Evolutionary conservation across 2,113 vertebrate species (phyloP), one percentile per base, ranked within the genome.

Genomic region (Aphyosemion australe): DNA sequence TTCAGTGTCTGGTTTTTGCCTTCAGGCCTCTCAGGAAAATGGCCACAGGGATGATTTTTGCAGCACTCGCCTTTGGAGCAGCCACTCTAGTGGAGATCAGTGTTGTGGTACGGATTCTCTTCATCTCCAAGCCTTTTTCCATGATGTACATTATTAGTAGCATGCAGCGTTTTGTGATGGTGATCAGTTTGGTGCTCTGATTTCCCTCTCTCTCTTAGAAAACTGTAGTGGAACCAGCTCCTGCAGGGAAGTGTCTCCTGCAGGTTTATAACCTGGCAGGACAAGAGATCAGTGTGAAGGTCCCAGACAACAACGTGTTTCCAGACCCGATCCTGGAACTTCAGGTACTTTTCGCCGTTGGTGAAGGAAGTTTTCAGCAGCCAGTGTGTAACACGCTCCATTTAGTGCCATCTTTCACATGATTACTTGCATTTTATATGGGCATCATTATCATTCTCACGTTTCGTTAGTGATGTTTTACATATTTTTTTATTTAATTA

Each of bases 1-100:
- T 13, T 13, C 11, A 2, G 5, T 13, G 31, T 48, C n/a, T 19
- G 8, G 41, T 26, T 9, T 6, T 56, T 74, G 59, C 26, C 74
- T 69, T 64, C 79, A 99, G 97, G 63, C 95, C 97, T 50, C 90
- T 99, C 31, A 95, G 86, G 76, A 97, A 96, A 91, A 98, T 98
- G 95, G 92, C 94, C 46, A 31, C 82, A 5, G 97, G 97, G 58
- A 98, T 99, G 97, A 83, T 98, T 69, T 90, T 99, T 70, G 97
- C 95, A 15, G 94, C 94, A 4, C 14, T 98, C 82, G 95, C 97
- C 0, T 99, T 99, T 52, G 93, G 86, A 76, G 91, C 94, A 45
- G 97, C 97, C 64, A 92, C 96, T 2, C 1, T 94, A 56, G 92
- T 99, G 81, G 97, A 99, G 89, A 37, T 96, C 72, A 94, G 95